phyloP scores from a whole-genome alignment of 2,888 invertebrate genomes.

The Chaetoderma sp. region DNA sequence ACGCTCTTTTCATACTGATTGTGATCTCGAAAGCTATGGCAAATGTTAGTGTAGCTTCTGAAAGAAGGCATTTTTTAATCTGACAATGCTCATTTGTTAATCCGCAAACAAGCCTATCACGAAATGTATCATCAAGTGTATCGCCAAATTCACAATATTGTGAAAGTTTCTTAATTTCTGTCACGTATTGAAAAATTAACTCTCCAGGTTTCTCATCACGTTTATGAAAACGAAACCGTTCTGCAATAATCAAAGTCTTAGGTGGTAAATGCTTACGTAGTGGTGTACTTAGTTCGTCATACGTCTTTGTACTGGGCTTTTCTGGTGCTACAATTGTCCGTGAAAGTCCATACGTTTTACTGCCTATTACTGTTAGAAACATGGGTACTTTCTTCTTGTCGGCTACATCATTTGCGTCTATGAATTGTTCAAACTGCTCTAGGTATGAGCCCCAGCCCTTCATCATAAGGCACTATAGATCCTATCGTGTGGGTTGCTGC shows the following conservation, averaged over 20 bases:
- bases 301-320: background rate
- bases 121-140: background rate
- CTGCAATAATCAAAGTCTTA: background rate
- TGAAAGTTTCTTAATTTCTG: background rate
- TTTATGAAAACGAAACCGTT: slow-evolving; percentile 1
- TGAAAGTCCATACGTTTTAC: background rate
- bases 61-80: slow-evolving; percentile 26
- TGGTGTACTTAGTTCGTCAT: background rate
- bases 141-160: slow-evolving; percentile 3
- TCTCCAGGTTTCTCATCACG: background rate
- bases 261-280: slow-evolving; percentile 5
- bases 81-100: background rate
- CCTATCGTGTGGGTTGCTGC: too few relatives aligned
- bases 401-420: background rate
- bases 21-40: slow-evolving; percentile 16
- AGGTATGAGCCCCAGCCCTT: background rate
- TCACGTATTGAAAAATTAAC: background rate
- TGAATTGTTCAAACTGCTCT: background rate
- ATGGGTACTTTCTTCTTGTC: background rate
- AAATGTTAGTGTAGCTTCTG: slow-evolving; percentile 10
- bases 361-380: background rate
- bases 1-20: slow-evolving; percentile 27
- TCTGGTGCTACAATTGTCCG: background rate
- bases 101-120: slow-evolving; percentile 9
- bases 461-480: background rate